phyloP scores from a whole-genome alignment of 2,888 invertebrate genomes.

The Ophonus ardosiacus region DNA sequence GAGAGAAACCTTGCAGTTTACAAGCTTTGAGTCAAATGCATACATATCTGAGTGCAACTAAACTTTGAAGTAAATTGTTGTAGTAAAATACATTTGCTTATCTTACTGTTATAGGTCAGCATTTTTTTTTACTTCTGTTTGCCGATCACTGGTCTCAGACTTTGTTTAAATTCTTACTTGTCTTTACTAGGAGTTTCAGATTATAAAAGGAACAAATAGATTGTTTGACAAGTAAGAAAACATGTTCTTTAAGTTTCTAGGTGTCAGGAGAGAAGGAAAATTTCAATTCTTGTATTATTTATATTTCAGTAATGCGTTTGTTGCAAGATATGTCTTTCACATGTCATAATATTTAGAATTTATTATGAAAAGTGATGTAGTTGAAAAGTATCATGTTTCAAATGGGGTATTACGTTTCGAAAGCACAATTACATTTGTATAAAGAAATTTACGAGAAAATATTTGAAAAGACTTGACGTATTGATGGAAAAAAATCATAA shows the following conservation, averaged over 20 bases:
- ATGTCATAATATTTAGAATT: not conserved
- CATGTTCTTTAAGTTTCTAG: not conserved
- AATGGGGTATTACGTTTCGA: not conserved
- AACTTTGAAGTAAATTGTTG: too few species aligned
- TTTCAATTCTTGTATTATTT: not conserved
- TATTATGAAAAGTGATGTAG: not conserved
- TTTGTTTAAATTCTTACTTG: too few species aligned
- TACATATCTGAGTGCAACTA: too few species aligned
- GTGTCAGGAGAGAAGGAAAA: not conserved
- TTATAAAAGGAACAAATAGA: not conserved
- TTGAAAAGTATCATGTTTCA: not conserved
- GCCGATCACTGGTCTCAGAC: too few species aligned
- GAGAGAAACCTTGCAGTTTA: too few species aligned
- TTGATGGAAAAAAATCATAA: not conserved
- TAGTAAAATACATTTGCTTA: too few species aligned
- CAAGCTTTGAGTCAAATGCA: too few species aligned
- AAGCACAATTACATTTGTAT: not conserved
- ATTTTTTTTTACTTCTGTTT: too few species aligned
- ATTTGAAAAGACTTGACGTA: not conserved
- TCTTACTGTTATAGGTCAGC: too few species aligned
- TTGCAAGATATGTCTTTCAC: not conserved
- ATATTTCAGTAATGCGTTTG: not conserved
- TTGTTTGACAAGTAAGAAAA: not conserved
- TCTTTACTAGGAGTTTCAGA: too few species aligned
- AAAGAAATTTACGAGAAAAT: not conserved